Conservation (phyloP, 2,797 vertebrate genomes). For the Etheostoma perlongum region DNA sequence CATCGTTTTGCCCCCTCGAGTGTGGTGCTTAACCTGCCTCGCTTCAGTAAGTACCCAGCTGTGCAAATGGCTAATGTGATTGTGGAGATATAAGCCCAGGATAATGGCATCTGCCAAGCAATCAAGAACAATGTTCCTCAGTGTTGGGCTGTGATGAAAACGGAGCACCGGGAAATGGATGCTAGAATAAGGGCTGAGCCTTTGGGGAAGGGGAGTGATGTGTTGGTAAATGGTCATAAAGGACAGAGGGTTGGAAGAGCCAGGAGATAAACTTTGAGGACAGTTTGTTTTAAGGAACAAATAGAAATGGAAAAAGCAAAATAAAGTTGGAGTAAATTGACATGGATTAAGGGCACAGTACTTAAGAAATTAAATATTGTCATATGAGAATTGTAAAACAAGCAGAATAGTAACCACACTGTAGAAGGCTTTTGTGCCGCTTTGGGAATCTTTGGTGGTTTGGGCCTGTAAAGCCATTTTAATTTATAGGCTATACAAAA, state of each 20-base stretch:
- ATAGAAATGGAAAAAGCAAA: conserved; percentile 33
- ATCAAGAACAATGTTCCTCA: conserved; percentile 80
- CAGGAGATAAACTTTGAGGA: conserved; percentile 42
- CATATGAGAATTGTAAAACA: conserved; percentile 15
- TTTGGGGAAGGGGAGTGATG: conserved; percentile 53
- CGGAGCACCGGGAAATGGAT: conserved; percentile 57
- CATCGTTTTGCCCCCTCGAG: conserved; percentile 74
- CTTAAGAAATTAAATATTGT: conserved; percentile 36
- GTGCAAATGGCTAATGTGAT: conserved; percentile 84
- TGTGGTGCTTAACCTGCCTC: conserved; percentile 80
- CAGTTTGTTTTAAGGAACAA: conserved; percentile 57
- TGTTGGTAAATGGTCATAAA: conserved; percentile 66
- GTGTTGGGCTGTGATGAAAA: conserved; percentile 67
- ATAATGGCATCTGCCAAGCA: conserved; percentile 84
- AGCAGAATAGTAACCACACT: not conserved
- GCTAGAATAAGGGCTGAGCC: conserved; percentile 55
- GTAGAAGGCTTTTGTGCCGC: not conserved
- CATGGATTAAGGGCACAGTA: conserved; percentile 35
- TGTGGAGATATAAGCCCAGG: conserved; percentile 79
- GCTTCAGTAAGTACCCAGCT: conserved; percentile 79
- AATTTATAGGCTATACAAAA: not conserved
- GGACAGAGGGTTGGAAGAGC: conserved; percentile 50
- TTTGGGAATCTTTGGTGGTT: not conserved
- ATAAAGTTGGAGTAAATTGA: conserved; percentile 35
- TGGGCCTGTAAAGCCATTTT: not conserved